Conservation (phyloP, 1,140 invertebrate genomes). For the Megalonaias nervosa region DNA sequence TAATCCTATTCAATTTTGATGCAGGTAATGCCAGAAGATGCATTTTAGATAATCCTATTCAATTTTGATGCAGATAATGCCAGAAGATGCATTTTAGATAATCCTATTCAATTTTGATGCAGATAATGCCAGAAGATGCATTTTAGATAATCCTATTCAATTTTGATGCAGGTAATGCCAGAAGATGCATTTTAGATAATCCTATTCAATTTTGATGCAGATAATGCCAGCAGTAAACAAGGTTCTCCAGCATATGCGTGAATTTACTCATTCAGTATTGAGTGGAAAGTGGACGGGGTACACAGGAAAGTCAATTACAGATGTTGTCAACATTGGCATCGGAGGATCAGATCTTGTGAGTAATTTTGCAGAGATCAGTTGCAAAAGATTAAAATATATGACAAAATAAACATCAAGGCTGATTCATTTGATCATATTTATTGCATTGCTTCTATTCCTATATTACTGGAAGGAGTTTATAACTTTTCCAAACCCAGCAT, state of each 20-base stretch:
- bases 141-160: neutral
- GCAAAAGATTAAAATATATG: no score
- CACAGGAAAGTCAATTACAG: slow-evolving; percentile 95
- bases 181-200: neutral
- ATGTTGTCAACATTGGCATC: slow-evolving; percentile 99
- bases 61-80: slow-evolving; percentile 80
- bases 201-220: slow-evolving; percentile 55
- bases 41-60: neutral
- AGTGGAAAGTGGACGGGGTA: slow-evolving; percentile 87
- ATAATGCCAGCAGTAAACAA: slow-evolving; percentile 93
- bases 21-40: neutral
- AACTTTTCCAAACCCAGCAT: no score
- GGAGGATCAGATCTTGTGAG: slow-evolving; percentile 96
- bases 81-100: slow-evolving; percentile 72
- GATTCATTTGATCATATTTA: no score
- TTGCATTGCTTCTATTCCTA: no score
- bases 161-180: neutral
- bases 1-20: neutral
- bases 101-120: neutral
- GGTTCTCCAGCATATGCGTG: slow-evolving; percentile 95
- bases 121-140: neutral
- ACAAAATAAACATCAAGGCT: no score
- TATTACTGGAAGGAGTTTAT: no score
- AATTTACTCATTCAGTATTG: slow-evolving; percentile 81
- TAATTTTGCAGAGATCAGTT: neutral